Percentiles rank a stretch among this genome's conserved stretches.
Evolutionary conservation across 1,140 invertebrate genomes (phyloP).

Genomic region (Caligus rogercresseyi): DNA sequence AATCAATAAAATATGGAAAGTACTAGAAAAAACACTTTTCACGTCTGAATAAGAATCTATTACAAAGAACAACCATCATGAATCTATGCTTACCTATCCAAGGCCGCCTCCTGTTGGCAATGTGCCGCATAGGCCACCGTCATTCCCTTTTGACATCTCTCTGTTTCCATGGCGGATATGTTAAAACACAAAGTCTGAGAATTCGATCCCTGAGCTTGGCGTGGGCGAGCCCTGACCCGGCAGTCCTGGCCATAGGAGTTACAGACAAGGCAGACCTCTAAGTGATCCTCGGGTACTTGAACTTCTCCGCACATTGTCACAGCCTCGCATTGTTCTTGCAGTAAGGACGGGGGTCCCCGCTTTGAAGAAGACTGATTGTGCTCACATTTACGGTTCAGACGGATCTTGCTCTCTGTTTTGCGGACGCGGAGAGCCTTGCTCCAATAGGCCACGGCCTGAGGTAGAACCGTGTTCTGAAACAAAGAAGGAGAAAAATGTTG

Average conservation of each 20-base stretch:
- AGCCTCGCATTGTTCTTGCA: conserved; percentile 66
- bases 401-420: conserved; percentile 58
- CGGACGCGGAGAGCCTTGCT: conserved; percentile 70
- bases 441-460: conserved; percentile 81
- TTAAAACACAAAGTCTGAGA: conserved; percentile 92
- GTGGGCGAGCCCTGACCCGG: conserved; percentile 33
- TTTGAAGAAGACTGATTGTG: conserved; percentile 29
- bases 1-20: too few species aligned
- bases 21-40: too few species aligned
- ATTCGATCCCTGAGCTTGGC: conserved; percentile 32
- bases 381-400: conserved; percentile 44
- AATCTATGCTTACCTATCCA: conserved; percentile 19
- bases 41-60: too few species aligned
- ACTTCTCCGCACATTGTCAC: conserved; percentile 87
- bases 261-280: conserved; percentile 64
- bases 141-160: conserved; percentile 59
- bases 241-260: conserved; percentile 65
- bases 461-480: conserved; percentile 67
- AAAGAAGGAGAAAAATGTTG: too few species aligned
- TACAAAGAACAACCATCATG: too few species aligned
- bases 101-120: conserved; percentile 69
- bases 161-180: conserved; percentile 79
- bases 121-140: conserved; percentile 96
- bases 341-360: conserved; percentile 47
- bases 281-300: conserved; percentile 67